A percentile compares a stretch with the other conserved stretches of the same genome.
These are phyloP conservation scores for Melanerpes aurifrons DNA, from an alignment of 2,113 vertebrate genomes.

Conservation along the genomic window DNA sequence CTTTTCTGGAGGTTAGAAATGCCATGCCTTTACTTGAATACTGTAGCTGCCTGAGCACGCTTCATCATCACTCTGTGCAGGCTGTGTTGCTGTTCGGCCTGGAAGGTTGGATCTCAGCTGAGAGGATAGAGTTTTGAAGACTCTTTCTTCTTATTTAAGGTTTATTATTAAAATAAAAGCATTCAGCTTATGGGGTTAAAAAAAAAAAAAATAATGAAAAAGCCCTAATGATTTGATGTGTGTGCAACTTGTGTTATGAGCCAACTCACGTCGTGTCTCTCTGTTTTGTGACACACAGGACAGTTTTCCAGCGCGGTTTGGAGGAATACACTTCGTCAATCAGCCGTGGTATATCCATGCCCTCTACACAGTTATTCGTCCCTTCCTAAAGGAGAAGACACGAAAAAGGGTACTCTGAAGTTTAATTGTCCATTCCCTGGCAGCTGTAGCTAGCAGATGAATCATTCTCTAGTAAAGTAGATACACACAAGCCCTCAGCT, in stretches of 20 bases:
- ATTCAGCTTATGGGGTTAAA: not conserved
- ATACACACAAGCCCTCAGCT: not conserved
- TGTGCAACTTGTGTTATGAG: not conserved
- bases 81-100: not conserved
- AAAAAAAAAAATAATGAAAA: not conserved
- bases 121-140: not conserved
- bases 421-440: not conserved
- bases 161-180: not conserved
- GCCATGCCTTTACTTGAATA: not conserved
- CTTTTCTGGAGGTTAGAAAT: not conserved
- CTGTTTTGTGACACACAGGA: slow-evolving; percentile 80
- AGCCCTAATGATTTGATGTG: not conserved
- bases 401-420: slow-evolving; percentile 90
- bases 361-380: slow-evolving; percentile 95
- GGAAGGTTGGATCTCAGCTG: not conserved
- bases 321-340: slow-evolving; percentile 99
- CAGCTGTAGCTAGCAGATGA: not conserved
- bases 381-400: slow-evolving; percentile 98
- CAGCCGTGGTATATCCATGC: slow-evolving; percentile 99
- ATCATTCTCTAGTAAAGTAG: not conserved
- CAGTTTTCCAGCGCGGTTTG: slow-evolving; percentile 96
- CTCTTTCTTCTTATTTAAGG: not conserved
- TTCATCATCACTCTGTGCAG: not conserved
- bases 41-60: not conserved
- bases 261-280: not conserved